Evolutionary conservation across 1,140 invertebrate species (phyloP), one percentile per base, ranked within the genome.

Genomic region (Rhopalosiphum maidis): DNA sequence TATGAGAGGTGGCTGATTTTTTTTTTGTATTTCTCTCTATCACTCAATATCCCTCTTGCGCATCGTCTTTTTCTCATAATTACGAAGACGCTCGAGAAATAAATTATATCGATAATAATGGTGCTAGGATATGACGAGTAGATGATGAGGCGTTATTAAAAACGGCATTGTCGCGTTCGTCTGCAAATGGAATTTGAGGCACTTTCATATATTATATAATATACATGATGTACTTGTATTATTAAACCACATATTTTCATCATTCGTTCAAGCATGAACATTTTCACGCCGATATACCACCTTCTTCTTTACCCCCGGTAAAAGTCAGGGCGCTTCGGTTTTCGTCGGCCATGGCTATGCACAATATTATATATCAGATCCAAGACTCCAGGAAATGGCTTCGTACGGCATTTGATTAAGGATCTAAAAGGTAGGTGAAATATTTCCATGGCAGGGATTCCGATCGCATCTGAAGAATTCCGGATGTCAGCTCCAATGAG

Each of bases 231-330:
- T 18, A 77, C n/a, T 77, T n/a, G n/a, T 35, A 77, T 77, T 88
- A 89, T 89, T 89, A 55, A 89, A 54, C 87, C 35, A 35, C 87
- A 89, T 89, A 89, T 89, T 89, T 89, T 55, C 22, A 4, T 54
- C 51, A 35, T 55, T 5, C n/a, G 18, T 21, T 30, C 87, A n/a
- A n/a, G 46, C 46, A 9, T 21, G 86, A 25, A 89, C 18, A 89
- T 89, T 55, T 89, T 89, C 48, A 37, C 87, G 30, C 43, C 30
- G n/a, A 68, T 68, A 68, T 68, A n/a, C 30, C 30, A 68, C 60
- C 55, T 30, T 4, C 2, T n/a, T n/a, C 60, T 22, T 77, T 15
- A 46, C 15, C 2, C 8, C 46, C 18, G 22, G 9, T 23, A 89
- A 89, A 25, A 35, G 82, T 85, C 23, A n/a, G 0, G n/a, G 35